Evolutionary conservation across 2,113 vertebrate species (phyloP).

Genomic region (Heterochromis multidens): DNA sequence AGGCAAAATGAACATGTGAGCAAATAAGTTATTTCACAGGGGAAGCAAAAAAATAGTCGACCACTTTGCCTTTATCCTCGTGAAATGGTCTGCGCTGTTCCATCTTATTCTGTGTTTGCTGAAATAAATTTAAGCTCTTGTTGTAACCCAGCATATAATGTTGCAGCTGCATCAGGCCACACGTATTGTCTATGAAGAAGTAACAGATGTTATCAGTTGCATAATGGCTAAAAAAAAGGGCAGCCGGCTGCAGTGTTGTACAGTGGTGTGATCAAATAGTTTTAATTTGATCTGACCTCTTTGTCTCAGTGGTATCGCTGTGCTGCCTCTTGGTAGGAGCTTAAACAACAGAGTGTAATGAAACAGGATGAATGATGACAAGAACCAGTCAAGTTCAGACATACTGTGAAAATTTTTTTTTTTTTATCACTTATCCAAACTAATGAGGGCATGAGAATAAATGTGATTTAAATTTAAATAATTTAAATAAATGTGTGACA

Average conservation of each 20-base stretch:
- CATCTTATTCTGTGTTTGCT: neutral
- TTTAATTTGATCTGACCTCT: constrained; percentile 64
- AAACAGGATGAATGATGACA: neutral
- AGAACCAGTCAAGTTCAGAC: neutral
- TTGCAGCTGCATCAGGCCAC: constrained; percentile 40
- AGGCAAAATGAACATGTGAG: constrained; percentile 46
- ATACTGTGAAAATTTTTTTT: neutral
- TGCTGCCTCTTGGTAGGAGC: constrained; percentile 19
- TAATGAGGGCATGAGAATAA: no score
- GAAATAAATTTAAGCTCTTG: constrained; percentile 40
- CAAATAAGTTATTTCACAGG: constrained; percentile 44
- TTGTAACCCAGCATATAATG: constrained; percentile 4
- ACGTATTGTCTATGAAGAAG: constrained; percentile 37
- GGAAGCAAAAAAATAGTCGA: constrained; percentile 16
- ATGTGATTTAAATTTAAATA: no score
- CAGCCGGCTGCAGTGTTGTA: constrained; percentile 39
- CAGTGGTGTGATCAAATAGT: constrained; percentile 60
- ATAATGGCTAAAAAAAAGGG: constrained; percentile 45
- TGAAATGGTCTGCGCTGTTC: neutral
- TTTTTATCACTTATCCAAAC: no score
- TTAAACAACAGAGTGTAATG: constrained; percentile 24
- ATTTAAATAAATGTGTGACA: no score
- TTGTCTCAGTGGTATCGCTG: constrained; percentile 36
- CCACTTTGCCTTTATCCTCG: constrained; percentile 44
- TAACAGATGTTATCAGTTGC: constrained; percentile 73